phyloP scores from a whole-genome alignment of 64 coral and sea anemone species.

The Stichodactyla helianthus region DNA sequence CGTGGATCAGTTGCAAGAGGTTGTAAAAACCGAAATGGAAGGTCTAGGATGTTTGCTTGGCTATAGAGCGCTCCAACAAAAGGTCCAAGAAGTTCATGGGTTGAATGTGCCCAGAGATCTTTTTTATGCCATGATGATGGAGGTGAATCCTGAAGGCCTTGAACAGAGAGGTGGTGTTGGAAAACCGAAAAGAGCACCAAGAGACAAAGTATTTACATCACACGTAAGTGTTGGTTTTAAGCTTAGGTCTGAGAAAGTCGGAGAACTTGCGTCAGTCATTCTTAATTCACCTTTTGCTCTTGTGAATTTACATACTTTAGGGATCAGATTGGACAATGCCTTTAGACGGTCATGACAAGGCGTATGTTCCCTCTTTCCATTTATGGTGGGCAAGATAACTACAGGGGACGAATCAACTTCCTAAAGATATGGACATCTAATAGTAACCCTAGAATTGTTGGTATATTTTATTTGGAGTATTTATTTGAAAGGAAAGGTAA shows the following conservation, averaged over 20 bases:
- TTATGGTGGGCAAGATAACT: slow-evolving; percentile 26
- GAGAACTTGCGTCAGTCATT: no score
- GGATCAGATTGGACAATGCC: slow-evolving; percentile 20
- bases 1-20: not conserved
- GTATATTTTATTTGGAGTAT: slow-evolving; percentile 21
- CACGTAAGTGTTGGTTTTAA: no score
- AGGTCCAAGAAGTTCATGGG: slow-evolving; percentile 27
- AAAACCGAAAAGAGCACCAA: no score
- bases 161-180: slow-evolving; percentile 38
- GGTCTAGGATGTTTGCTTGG: slow-evolving; percentile 14
- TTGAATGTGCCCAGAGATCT: slow-evolving; percentile 19
- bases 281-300: no score
- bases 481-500: slow-evolving; percentile 27
- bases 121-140: slow-evolving; percentile 18
- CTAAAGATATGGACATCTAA: slow-evolving; percentile 22
- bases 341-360: slow-evolving; percentile 19
- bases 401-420: not conserved
- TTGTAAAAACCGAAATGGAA: not conserved
- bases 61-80: slow-evolving; percentile 23
- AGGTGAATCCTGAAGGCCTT: slow-evolving; percentile 19
- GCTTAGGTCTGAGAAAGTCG: no score
- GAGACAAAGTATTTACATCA: no score
- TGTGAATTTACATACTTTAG: not conserved
- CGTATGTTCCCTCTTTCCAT: not conserved
- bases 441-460: not conserved